Base-by-base conservation (phyloP, 2,888 invertebrate species). In the Synergus gifuensis region DNA sequence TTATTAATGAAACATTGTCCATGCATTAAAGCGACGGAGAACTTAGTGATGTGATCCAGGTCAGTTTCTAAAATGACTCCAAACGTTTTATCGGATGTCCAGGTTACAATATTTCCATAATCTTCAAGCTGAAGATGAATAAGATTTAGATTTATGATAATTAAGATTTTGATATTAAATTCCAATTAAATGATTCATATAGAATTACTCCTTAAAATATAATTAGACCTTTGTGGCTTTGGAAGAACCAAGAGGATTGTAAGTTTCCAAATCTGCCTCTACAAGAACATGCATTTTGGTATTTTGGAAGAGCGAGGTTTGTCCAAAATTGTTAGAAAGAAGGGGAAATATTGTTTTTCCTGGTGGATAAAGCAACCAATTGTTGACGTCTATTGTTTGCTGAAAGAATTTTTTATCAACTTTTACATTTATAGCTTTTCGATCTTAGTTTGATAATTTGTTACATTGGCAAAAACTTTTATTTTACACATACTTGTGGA, bases 41-140 rank as follows among this genome's bases (percentile, higher is more conserved):
- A 93, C 85, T 95, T 94, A 82, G 96, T 95, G 69, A 97, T 94
- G 87, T 95, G 95, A 88, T 96, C 95, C 86, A 96, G 94, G 90
- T 97, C 96, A 66, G 96, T 96, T 91, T 96, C 96, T 79, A 97
- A 88, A 82, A 97, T 94, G 84, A 97, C 93, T 76, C 96, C 96
- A 88, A 97, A 94, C 89, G 95, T 94, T 83, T 96, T 95, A 77
- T 95, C 94, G 77, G 95, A 95, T 88, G 95, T 96, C 97, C 97
- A 97, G 44, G 97, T 96, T 79, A 96, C 93, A 73, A 96, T 95
- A 89, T 95, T 94, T 79, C 97, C 97, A 92, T 96, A 96, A 87
- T 96, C 94, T 90, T 97, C 96, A 88, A 97, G 93, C 96, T 97
- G 92, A 60, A 92, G 11, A 22, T 14, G 36, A 11, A 79, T 92